Base-by-base conservation (phyloP, 2,797 vertebrate species). In the Falco columbarius region DNA sequence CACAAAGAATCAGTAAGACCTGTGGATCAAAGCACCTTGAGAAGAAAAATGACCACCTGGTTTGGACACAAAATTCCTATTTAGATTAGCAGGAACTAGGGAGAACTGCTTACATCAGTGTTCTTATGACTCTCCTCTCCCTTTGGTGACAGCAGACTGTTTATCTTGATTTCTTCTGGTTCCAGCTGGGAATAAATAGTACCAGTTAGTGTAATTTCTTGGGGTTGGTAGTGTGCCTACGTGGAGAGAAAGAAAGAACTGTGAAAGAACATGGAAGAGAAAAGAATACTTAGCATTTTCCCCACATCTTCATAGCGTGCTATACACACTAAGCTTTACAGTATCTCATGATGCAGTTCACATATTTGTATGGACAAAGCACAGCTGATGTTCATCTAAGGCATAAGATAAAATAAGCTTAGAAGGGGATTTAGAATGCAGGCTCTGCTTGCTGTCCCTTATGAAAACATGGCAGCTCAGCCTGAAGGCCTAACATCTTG, bases 171-270 rank as follows among this genome's bases (percentile, higher is more conserved):
- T 73, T 96, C 77, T 88, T 96, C 97, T 17, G 55, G 80, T 70
- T 98, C 97, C 81, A 95, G 9, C 26, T 97, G 72, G 5, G 93
- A 96, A 58, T 89, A 97, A 96, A 58, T 89, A 97, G 90, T 95
- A 49, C 93, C 95, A 97, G 32, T 40, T 71, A 20, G 14, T 30
- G 46, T 89, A 97, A 65, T 86, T 90, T 68, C 95, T 93, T 32
- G 62, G 93, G 68, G 66, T 32, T 71, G 91, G 92, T 13, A 76
- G 72, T 2, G 16, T 92, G 56, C 92, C 96, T 96, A 80, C 74
- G n/a, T 26, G 59, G 77, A 67, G 40, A 15, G 40, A 51, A 23
- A 47, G 20, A 89, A 95, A 26, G 59, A 70, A 30, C 1, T 4
- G 14, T n/a, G 68, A 65, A 52, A 18, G 27, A 91, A 46, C 7